A percentile compares a stretch with the other conserved stretches of the same genome.
phyloP scores from a whole-genome alignment of 2,113 vertebrate genomes.

The Corythornis vintsioides region DNA sequence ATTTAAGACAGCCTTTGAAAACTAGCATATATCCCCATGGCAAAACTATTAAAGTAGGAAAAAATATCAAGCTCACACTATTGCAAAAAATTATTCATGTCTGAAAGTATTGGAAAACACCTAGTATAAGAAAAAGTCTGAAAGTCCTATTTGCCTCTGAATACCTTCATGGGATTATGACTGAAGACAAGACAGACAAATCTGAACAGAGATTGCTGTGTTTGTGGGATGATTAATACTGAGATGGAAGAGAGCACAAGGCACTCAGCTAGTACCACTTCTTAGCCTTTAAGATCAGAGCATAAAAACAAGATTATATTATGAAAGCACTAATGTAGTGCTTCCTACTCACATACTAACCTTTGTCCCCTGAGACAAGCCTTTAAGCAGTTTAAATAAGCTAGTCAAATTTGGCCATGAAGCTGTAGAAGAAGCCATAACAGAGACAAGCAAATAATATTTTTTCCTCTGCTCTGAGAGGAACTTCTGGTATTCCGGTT shows the following conservation, averaged over 20 bases:
- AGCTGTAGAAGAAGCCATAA: not conserved
- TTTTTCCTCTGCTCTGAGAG: not conserved
- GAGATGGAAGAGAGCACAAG: not conserved
- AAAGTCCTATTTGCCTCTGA: not conserved
- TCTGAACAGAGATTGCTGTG: not conserved
- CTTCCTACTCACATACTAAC: not conserved
- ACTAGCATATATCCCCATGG: not conserved
- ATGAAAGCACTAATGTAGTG: not conserved
- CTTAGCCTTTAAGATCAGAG: not conserved
- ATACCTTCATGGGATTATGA: not conserved
- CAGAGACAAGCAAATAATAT: not conserved
- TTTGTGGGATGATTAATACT: not conserved
- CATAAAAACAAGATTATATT: not conserved
- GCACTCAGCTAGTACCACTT: not conserved
- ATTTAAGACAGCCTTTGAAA: not conserved
- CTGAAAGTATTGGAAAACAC: not conserved
- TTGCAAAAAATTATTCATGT: not conserved
- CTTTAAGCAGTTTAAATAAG: not conserved
- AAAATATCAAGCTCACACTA: not conserved
- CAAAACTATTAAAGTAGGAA: not conserved
- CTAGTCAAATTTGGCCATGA: not conserved
- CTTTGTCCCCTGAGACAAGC: not conserved
- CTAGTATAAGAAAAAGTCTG: not conserved
- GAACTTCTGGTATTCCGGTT: not conserved
- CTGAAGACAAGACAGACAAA: not conserved